These are phyloP conservation scores for Lutjanus erythropterus DNA, from an alignment of 2,113 vertebrate genomes.

Conservation along the genomic window DNA sequence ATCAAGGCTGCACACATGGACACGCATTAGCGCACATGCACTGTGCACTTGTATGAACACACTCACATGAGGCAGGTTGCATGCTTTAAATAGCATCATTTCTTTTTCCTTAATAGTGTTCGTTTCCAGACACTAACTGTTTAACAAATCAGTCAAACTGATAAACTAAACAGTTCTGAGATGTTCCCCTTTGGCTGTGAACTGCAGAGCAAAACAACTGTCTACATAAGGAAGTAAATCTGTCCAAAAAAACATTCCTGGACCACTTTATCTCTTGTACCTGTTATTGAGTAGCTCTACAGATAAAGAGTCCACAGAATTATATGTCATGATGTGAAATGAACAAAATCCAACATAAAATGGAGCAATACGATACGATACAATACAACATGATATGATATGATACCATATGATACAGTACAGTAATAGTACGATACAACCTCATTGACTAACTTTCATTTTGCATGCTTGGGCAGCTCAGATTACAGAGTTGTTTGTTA, in stretches of 20 bases:
- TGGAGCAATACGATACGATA: too few relatives aligned
- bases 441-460: too few relatives aligned
- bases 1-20: slow-evolving; percentile 56
- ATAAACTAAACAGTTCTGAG: slow-evolving; percentile 6
- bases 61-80: background rate
- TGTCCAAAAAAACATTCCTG: slow-evolving; percentile 3
- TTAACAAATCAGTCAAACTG: slow-evolving; percentile 30
- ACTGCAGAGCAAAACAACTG: slow-evolving; percentile 18
- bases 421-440: too few relatives aligned
- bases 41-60: slow-evolving; percentile 20
- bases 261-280: slow-evolving; percentile 18
- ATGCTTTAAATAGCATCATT: background rate
- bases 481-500: slow-evolving; percentile 3
- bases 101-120: slow-evolving; percentile 33
- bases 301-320: background rate
- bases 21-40: background rate
- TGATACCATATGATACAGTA: too few relatives aligned
- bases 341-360: too few relatives aligned
- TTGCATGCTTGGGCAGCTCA: too few relatives aligned
- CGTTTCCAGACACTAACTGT: slow-evolving; percentile 6
- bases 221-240: slow-evolving; percentile 6
- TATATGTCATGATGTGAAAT: too few relatives aligned
- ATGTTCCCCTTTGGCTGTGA: slow-evolving; percentile 8
- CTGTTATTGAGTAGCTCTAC: slow-evolving; percentile 1
- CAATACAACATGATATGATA: too few relatives aligned